Evolutionary conservation across 2,797 vertebrate genomes (phyloP), one percentile per base, ranked within the genome.

Genomic region (Helicolenus hilgendorfi): DNA sequence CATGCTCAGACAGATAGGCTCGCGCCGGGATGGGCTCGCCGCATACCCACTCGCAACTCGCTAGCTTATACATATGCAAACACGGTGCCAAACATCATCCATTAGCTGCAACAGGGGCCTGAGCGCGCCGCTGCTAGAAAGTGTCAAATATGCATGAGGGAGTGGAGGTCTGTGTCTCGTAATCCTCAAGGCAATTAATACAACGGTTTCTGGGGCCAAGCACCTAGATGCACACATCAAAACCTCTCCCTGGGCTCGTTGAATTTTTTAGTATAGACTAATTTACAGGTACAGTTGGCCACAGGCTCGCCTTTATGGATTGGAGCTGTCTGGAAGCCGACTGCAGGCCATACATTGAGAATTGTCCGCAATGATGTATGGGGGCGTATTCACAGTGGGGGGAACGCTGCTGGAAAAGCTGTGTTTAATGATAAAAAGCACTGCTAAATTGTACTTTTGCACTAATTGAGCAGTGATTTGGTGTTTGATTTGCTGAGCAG

Each of bases 141-240:
- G 89, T 86, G 89, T 95, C 94, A 94, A 95, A 94, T 96, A 93
- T 96, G 85, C 89, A 95, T 91, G 90, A 95, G 88, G 83, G 90
- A 92, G 85, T 63, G 76, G 65, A 91, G 91, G 81, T 87, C 81
- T 75, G 65, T 86, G 83, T 92, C 84, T 88, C 75, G 27, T 87
- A 82, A 92, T 92, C 88, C 92, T 90, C 74, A 0, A 74, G 91
- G 94, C 92, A 93, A 94, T 95, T 94, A 96, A 91, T 82, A 86
- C 87, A 77, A 85, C 84, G 59, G 45, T 94, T 93, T 91, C 73
- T 79, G 65, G 71, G 85, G 84, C 82, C 71, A 65, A 84, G 86
- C 86, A 77, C 79, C 74, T 5, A 73, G 73, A 91, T 91, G 79
- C 88, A 84, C 85, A 55, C 60, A 75, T 65, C 77, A 81, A 79